Evolutionary conservation across 2,113 vertebrate genomes (phyloP).

Genomic region (Lasiurus borealis): DNA sequence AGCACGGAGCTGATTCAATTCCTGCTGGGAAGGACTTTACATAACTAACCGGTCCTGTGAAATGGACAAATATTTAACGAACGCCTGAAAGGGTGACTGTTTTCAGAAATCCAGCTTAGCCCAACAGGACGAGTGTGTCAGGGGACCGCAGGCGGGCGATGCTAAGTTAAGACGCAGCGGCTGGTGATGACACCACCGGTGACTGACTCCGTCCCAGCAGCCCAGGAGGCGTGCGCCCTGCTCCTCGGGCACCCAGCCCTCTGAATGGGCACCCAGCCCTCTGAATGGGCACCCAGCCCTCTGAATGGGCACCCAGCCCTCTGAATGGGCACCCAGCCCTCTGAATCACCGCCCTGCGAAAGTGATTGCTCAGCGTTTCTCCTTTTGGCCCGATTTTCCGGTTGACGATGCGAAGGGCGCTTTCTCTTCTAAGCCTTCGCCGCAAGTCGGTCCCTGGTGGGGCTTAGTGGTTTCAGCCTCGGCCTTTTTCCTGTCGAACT

Average conservation of each 20-base stretch:
- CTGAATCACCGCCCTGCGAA: neutral
- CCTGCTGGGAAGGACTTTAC: neutral
- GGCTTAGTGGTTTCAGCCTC: constrained; percentile 32
- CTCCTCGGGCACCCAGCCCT: too few relatives aligned
- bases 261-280: too few relatives aligned
- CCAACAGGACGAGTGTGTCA: neutral
- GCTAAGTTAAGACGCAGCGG: neutral
- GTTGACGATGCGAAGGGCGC: neutral
- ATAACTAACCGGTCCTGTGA: neutral
- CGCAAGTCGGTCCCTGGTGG: neutral
- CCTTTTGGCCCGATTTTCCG: constrained; percentile 40
- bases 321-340: too few relatives aligned
- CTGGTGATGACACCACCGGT: neutral
- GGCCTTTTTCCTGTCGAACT: constrained; percentile 61
- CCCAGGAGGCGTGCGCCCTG: neutral
- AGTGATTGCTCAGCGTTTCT: neutral
- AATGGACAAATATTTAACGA: constrained; percentile 32
- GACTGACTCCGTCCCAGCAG: neutral
- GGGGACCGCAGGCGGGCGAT: neutral
- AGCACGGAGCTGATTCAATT: neutral
- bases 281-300: too few relatives aligned
- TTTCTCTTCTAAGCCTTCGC: constrained; percentile 53
- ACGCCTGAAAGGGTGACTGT: neutral
- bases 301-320: too few relatives aligned
- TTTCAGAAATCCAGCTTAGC: neutral